Evolutionary conservation across 2,888 invertebrate species (phyloP).

Genomic region (Allophyes oxyacanthae): DNA sequence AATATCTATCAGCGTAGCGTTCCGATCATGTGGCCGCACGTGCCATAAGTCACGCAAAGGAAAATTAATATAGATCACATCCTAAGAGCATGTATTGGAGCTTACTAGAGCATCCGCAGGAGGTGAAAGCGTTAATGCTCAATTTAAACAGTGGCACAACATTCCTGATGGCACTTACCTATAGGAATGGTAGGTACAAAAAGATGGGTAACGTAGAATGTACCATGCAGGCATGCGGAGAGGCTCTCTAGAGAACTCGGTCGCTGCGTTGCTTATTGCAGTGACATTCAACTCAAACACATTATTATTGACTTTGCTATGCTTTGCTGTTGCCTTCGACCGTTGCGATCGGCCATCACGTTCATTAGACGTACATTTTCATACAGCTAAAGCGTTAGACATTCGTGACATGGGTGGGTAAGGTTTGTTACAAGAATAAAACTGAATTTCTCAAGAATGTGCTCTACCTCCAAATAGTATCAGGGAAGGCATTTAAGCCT

Average conservation of each 20-base stretch:
- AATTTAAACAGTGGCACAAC: neutral
- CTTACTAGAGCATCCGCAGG: too few relatives aligned
- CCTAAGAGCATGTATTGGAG: too few relatives aligned
- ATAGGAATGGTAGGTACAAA: neutral
- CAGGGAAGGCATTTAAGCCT: too few relatives aligned
- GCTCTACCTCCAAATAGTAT: too few relatives aligned
- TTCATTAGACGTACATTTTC: slow-evolving; percentile 16
- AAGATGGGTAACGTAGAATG: neutral
- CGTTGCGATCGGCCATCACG: slow-evolving; percentile 11
- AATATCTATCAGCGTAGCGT: too few relatives aligned
- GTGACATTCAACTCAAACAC: slow-evolving; percentile 46
- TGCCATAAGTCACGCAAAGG: too few relatives aligned
- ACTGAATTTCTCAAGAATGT: too few relatives aligned
- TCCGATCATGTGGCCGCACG: too few relatives aligned
- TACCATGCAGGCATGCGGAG: slow-evolving; percentile 3
- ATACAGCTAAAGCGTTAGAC: neutral
- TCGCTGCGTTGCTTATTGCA: slow-evolving; percentile 50
- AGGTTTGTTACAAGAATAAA: neutral
- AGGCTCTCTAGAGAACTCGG: slow-evolving; percentile 25
- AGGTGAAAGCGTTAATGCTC: too few relatives aligned
- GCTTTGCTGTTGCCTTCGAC: slow-evolving; percentile 31
- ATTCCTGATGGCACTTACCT: neutral
- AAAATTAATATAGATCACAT: too few relatives aligned
- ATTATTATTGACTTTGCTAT: slow-evolving; percentile 38
- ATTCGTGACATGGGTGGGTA: neutral